A percentile compares a stretch with the other conserved stretches of the same genome.
phyloP scores from a whole-genome alignment of 92 coral and sea anemone species.

The Actinernus sp. region DNA sequence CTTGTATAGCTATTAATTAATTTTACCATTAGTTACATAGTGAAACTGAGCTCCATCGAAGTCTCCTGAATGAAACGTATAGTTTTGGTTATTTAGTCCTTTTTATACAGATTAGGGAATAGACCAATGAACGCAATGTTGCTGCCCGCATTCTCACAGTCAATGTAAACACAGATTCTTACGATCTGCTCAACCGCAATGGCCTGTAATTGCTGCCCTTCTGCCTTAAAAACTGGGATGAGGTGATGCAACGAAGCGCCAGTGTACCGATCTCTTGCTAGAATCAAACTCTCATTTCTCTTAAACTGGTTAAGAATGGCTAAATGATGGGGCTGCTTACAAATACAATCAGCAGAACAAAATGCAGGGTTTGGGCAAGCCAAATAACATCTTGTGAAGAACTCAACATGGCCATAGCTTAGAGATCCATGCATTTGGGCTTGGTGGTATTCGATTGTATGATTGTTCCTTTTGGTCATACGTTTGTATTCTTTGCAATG shows the following conservation, averaged over 20 bases:
- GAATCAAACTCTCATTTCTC: slow-evolving; percentile 3
- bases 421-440: neutral
- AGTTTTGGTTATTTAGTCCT: no score
- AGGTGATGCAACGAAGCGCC: slow-evolving; percentile 14
- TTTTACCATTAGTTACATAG: no score
- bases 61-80: no score
- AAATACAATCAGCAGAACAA: slow-evolving; percentile 17
- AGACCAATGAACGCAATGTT: slow-evolving; percentile 28
- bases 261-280: slow-evolving; percentile 27
- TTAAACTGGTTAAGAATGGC: slow-evolving; percentile 11
- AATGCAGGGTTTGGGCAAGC: slow-evolving; percentile 28
- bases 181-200: slow-evolving; percentile 13
- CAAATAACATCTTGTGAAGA: slow-evolving; percentile 8
- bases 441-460: slow-evolving; percentile 10
- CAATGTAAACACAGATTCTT: slow-evolving; percentile 20
- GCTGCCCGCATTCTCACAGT: no score
- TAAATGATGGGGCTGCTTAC: slow-evolving; percentile 11
- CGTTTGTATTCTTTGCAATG: slow-evolving; percentile 31
- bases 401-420: slow-evolving; percentile 31
- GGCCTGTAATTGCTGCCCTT: slow-evolving; percentile 1
- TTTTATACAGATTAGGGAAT: slow-evolving; percentile 39
- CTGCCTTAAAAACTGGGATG: slow-evolving; percentile 15
- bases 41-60: no score
- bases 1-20: no score
- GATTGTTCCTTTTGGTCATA: slow-evolving; percentile 40